Percentiles rank a stretch among this genome's conserved stretches.
Evolutionary conservation across 2,797 vertebrate species (phyloP).

Genomic region (Sternotherus odoratus): DNA sequence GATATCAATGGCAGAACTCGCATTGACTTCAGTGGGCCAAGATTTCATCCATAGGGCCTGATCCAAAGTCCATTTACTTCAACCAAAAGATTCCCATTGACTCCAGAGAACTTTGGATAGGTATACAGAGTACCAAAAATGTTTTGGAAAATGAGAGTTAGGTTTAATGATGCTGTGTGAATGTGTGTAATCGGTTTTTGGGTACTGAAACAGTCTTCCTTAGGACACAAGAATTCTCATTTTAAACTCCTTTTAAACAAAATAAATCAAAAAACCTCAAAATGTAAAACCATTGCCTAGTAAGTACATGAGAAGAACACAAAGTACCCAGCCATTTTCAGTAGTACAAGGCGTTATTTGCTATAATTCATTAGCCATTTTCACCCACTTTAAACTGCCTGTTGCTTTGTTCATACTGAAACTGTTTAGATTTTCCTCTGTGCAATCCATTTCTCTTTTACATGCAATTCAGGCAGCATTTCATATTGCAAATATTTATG

Average conservation of each 20-base stretch:
- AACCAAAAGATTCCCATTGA: too few relatives aligned
- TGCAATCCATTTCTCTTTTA: slow-evolving; percentile 49
- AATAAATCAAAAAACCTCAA: neutral
- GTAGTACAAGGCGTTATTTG: neutral
- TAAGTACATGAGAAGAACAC: neutral
- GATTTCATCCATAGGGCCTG: neutral
- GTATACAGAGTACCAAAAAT: neutral
- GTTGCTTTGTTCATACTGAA: slow-evolving; percentile 27
- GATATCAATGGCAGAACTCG: neutral
- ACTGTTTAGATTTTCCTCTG: slow-evolving; percentile 32
- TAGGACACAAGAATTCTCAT: neutral
- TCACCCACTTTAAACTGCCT: slow-evolving; percentile 39
- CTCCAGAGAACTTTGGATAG: neutral
- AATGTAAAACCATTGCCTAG: slow-evolving; percentile 50
- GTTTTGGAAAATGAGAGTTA: neutral
- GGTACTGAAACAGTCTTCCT: neutral
- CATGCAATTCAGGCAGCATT: neutral
- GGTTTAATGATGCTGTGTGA: neutral
- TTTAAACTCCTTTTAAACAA: neutral
- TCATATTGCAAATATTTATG: neutral
- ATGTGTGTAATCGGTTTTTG: neutral
- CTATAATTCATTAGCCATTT: slow-evolving; percentile 13
- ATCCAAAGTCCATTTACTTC: neutral
- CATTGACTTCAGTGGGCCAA: neutral
- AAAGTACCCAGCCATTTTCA: slow-evolving; percentile 34